Conservation (phyloP, 2,797 vertebrate species). For the Hipposideros larvatus region DNA sequence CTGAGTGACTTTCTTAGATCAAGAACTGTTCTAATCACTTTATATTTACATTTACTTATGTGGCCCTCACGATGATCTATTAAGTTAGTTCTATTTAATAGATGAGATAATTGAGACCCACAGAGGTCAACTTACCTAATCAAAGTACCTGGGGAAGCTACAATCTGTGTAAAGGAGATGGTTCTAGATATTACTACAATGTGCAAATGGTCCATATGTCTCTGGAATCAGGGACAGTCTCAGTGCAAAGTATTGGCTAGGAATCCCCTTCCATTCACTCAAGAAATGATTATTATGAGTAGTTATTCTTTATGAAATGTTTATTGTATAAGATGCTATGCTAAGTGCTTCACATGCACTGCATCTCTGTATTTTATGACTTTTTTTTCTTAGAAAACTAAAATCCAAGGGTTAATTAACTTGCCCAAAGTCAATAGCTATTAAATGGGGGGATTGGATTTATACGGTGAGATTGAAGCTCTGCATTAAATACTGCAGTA, state of each 20-base stretch:
- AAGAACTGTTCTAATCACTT: background rate
- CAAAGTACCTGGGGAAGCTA: background rate
- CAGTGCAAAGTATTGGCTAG: background rate
- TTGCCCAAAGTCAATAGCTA: background rate
- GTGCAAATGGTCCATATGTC: background rate
- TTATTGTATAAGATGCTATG: background rate
- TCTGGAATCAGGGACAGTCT: background rate
- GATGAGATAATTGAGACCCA: background rate
- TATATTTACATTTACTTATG: background rate
- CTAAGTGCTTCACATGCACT: background rate
- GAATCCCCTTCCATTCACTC: background rate
- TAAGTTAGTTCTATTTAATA: background rate
- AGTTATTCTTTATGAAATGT: background rate
- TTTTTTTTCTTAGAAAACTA: background rate
- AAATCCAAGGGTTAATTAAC: background rate
- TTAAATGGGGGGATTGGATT: background rate
- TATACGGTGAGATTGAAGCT: background rate
- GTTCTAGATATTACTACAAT: background rate
- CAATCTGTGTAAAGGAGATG: background rate
- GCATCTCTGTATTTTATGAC: background rate
- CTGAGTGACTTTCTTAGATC: background rate
- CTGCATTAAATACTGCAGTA: background rate
- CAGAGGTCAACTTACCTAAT: background rate
- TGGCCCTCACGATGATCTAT: background rate
- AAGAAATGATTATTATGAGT: background rate